phyloP scores from a whole-genome alignment of 2,888 invertebrate species.

The Leuctra nigra region DNA sequence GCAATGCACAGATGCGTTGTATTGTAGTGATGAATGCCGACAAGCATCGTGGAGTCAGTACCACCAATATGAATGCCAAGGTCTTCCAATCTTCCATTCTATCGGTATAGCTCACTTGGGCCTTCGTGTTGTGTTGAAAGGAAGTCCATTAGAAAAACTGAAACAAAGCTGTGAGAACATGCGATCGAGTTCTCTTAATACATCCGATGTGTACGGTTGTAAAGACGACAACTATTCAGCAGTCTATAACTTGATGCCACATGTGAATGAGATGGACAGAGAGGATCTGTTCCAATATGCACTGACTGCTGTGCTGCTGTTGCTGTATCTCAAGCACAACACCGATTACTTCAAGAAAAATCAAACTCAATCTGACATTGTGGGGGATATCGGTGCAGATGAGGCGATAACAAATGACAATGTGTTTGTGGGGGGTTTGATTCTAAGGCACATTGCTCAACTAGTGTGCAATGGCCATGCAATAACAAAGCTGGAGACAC shows the following conservation, averaged over 20 bases:
- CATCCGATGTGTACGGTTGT: not conserved
- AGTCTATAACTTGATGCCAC: slow-evolving; percentile 65
- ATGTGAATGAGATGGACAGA: slow-evolving; percentile 59
- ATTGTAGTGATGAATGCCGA: slow-evolving; percentile 60
- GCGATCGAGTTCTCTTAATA: not conserved
- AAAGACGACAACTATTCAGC: slow-evolving; percentile 47
- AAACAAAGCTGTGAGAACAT: not conserved
- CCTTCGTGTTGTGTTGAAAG: slow-evolving; percentile 57
- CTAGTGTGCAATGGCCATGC: slow-evolving; percentile 75
- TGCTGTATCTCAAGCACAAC: slow-evolving; percentile 54
- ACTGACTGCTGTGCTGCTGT: slow-evolving; percentile 59
- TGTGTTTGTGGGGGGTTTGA: slow-evolving; percentile 49
- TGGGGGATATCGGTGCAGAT: slow-evolving; percentile 28
- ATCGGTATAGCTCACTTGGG: slow-evolving; percentile 75
- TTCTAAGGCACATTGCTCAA: slow-evolving; percentile 73
- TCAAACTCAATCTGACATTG: not conserved
- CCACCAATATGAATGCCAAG: slow-evolving; percentile 67
- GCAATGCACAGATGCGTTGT: slow-evolving; percentile 57
- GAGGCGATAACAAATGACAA: too few species aligned
- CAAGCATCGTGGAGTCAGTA: slow-evolving; percentile 46
- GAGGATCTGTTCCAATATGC: slow-evolving; percentile 63
- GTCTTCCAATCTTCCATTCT: slow-evolving; percentile 55
- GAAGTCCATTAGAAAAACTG: slow-evolving; percentile 31
- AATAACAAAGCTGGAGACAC: slow-evolving; percentile 40
- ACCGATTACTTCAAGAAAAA: slow-evolving; percentile 55